Base-by-base conservation (phyloP, 2,113 vertebrate genomes). In the Chloroceryle aenea region DNA sequence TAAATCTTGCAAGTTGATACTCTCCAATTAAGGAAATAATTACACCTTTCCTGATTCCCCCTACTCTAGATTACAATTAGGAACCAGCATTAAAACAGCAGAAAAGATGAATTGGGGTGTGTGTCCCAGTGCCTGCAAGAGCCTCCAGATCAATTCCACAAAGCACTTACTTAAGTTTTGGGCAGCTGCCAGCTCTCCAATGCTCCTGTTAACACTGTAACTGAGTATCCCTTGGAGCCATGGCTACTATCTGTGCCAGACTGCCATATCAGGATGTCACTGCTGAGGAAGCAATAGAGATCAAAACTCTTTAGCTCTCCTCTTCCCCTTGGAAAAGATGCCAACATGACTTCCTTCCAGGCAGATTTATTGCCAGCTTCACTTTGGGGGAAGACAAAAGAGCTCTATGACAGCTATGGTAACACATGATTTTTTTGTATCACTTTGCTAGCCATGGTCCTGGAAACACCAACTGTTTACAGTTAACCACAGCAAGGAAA, bases 161-260 rank as follows among this genome's bases (percentile, higher is more conserved):
- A 85, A 30, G 53, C 45, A 73, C 15, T 87, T n/a, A 69, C 50
- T 56, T 59, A 73, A 87, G 9, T 48, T 77, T 7, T 95, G 83
- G 59, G 43, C 74, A 88, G 67, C 38, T 77, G 81, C 82, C 90
- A 95, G 79, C 90, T 77, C 82, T 90, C 48, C 66, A 85, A 30
- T 75, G 56, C 38, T 74, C 75, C 61, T 67, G 53, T 82, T 87
- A 87, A 87, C 2, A 0, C 32, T 50, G 38, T 7, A 81, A 90
- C 52, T 79, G 53, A 93, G 76, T 59, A 80, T 19, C 67, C 75
- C 82, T 56, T 25, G 26, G 78, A 85, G 75, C 53, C 29, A 90
- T 75, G 61, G 73, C 79, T 92, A 75, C 72, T 86, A 23, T 92
- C 83, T 74, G 10, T 43, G 83, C 68, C 81, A 96, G 93, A 50